Evolutionary conservation across 2,113 vertebrate genomes (phyloP).

Genomic region (Pterocles orientalis): DNA sequence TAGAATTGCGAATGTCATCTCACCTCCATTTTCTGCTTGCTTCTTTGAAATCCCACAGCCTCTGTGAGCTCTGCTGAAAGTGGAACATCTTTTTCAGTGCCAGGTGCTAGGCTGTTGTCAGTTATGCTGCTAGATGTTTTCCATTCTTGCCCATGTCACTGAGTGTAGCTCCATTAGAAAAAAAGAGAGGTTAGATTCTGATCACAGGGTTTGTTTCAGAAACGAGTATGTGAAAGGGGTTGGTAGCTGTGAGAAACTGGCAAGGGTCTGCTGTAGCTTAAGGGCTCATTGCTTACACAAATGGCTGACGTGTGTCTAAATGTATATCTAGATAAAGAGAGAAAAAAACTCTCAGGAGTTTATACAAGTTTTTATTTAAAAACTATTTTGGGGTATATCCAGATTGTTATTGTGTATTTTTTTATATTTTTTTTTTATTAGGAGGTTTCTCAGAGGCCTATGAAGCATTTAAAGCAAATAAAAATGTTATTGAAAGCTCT

Average conservation of each 20-base stretch:
- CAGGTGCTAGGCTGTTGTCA: not conserved
- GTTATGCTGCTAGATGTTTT: not conserved
- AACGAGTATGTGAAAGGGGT: not conserved
- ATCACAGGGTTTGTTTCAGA: not conserved
- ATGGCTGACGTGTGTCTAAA: not conserved
- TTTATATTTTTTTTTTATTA: not conserved
- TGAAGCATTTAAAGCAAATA: not conserved
- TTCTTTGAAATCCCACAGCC: not conserved
- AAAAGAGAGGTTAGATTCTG: not conserved
- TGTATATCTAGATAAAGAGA: not conserved
- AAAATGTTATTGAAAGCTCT: not conserved
- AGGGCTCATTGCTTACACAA: not conserved
- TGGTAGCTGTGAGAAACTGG: not conserved
- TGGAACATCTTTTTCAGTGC: not conserved
- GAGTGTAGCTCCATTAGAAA: not conserved
- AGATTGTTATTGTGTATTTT: not conserved
- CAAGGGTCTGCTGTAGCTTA: not conserved
- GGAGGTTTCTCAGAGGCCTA: not conserved
- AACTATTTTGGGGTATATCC: not conserved
- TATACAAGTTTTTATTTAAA: not conserved
- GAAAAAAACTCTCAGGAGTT: not conserved
- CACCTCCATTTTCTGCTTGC: not conserved
- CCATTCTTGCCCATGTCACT: not conserved
- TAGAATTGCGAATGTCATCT: not conserved
- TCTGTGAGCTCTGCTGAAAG: conserved; percentile 4